Evolutionary conservation across 1,140 invertebrate genomes (phyloP).

Genomic region (Adelges cooleyi): DNA sequence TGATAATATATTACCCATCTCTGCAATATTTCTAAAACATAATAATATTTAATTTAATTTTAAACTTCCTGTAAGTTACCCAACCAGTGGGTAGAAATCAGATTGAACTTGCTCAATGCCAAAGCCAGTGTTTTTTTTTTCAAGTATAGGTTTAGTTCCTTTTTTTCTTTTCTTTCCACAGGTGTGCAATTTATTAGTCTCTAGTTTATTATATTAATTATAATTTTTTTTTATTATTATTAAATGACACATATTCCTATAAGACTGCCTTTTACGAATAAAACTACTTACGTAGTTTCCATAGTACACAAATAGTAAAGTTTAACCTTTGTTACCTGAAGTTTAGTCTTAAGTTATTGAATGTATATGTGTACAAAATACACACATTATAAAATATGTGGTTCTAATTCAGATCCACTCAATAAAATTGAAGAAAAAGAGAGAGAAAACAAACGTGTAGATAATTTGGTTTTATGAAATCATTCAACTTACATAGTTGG

Average conservation of each 20-base stretch:
- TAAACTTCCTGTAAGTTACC: conserved; percentile 18
- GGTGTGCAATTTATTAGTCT: conserved; percentile 24
- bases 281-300: conserved; percentile 27
- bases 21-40: conserved; percentile 15
- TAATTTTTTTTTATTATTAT: conserved; percentile 18
- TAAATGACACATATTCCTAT: conserved; percentile 20
- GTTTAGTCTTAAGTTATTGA: conserved; percentile 8
- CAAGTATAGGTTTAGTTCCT: conserved; percentile 28
- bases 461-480: conserved; percentile 23
- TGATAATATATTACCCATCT: conserved; percentile 21
- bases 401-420: conserved; percentile 5
- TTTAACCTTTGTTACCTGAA: conserved; percentile 24
- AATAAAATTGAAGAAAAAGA: background rate
- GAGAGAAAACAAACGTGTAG: background rate
- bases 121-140: conserved; percentile 28
- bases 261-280: conserved; percentile 25
- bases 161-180: conserved; percentile 27
- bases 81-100: background rate
- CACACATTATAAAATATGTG: background rate
- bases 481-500: conserved; percentile 3
- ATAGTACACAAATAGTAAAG: conserved; percentile 25
- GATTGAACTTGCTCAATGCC: conserved; percentile 29
- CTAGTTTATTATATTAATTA: conserved; percentile 22
- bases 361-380: background rate
- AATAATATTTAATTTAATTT: background rate